Evolutionary conservation across 2,113 vertebrate genomes (phyloP).

Genomic region (Entomyzon cyanotis): DNA sequence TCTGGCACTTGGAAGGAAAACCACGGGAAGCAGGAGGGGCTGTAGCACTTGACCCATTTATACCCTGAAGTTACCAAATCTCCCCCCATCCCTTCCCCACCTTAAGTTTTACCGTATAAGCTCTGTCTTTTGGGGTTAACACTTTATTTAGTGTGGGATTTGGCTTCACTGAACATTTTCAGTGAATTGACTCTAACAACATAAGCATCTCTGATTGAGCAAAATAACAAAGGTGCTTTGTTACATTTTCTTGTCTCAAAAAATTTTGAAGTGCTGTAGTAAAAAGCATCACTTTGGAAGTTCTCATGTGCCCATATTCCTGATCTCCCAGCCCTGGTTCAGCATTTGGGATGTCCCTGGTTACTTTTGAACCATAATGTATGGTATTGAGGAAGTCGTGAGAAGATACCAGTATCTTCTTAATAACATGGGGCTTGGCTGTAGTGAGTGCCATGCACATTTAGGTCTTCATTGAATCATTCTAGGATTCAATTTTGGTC

Average conservation of each 20-base stretch:
- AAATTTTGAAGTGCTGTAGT: background rate
- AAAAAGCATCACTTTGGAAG: background rate
- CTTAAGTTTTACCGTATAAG: background rate
- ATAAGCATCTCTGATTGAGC: background rate
- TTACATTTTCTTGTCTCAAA: background rate
- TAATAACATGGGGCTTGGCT: rapidly evolving
- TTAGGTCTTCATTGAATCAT: background rate
- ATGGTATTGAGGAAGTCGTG: background rate
- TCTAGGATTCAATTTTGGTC: background rate
- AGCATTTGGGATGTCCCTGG: background rate
- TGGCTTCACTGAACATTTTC: background rate
- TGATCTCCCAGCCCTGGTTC: background rate
- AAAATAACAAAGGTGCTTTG: background rate
- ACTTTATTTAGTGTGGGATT: background rate
- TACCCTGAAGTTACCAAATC: background rate
- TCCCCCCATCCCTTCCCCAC: too few species aligned
- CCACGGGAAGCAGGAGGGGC: background rate
- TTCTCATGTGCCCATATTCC: background rate
- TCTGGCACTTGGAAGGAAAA: background rate
- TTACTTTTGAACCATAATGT: background rate
- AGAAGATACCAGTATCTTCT: background rate
- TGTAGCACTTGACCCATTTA: background rate
- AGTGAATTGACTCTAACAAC: background rate
- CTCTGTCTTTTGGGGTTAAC: background rate
- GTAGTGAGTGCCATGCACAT: rapidly evolving